These are phyloP conservation scores for Nasonia longicornis DNA, from an alignment of 1,140 invertebrate species.

Conservation along the genomic window DNA sequence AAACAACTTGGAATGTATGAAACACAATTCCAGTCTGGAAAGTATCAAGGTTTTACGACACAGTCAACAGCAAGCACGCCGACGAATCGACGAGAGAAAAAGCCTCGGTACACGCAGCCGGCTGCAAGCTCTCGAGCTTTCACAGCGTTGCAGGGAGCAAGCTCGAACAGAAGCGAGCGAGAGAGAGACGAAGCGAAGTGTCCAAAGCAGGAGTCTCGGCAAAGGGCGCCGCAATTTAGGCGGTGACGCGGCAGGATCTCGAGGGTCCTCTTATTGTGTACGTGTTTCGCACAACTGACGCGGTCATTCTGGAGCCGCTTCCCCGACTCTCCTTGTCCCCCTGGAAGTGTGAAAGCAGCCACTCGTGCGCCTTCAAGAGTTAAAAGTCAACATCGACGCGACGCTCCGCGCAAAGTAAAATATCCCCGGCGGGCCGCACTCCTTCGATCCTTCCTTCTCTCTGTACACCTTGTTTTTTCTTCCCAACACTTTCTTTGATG, in stretches of 20 bases:
- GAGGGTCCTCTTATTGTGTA: conserved; percentile 34
- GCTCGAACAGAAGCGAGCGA: background rate
- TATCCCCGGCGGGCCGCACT: background rate
- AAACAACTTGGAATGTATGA: too few species aligned
- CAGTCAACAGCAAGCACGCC: too few species aligned
- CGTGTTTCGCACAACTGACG: conserved; percentile 41
- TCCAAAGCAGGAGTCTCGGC: conserved; percentile 8
- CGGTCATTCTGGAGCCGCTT: background rate
- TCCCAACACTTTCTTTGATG: background rate
- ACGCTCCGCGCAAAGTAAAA: conserved; percentile 6
- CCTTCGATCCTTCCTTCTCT: background rate
- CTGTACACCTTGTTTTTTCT: background rate
- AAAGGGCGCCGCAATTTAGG: conserved; percentile 11
- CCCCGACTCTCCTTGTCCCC: background rate
- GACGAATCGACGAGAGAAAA: too few species aligned
- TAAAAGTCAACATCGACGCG: conserved; percentile 33
- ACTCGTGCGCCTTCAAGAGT: conserved; percentile 27
- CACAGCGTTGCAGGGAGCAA: background rate
- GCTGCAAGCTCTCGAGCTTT: conserved; percentile 18
- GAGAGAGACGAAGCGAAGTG: conserved; percentile 1
- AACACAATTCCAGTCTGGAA: too few species aligned
- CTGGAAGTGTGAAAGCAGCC: conserved; percentile 26
- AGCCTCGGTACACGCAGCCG: conserved; percentile 35
- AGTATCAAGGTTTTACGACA: too few species aligned
- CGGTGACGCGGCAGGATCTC: conserved; percentile 17